A percentile compares a stretch with the other conserved stretches of the same genome.
These are phyloP conservation scores for Orestias chungarensis DNA, from an alignment of 2,797 vertebrate genomes.

Conservation along the genomic window DNA sequence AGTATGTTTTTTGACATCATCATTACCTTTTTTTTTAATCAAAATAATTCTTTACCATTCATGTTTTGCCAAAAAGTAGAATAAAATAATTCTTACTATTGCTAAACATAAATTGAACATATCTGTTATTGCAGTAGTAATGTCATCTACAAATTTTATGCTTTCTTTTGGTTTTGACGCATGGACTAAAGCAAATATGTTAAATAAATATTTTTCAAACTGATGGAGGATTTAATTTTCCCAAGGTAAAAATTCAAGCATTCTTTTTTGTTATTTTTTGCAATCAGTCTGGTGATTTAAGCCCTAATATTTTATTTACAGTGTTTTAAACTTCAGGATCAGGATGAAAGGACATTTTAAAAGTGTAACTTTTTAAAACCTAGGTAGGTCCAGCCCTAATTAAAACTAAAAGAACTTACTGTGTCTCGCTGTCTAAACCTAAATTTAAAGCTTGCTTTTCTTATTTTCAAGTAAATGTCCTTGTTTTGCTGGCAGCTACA, in stretches of 20 bases:
- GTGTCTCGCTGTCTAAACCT: constrained; percentile 3
- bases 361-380: not conserved
- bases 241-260: not conserved
- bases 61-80: not conserved
- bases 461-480: constrained; percentile 14
- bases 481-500: constrained; percentile 26
- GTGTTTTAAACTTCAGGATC: not conserved
- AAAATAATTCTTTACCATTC: not conserved
- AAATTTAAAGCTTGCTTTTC: constrained; percentile 22
- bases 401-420: not conserved
- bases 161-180: not conserved
- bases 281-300: no score
- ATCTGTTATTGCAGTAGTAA: not conserved
- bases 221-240: not conserved
- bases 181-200: not conserved
- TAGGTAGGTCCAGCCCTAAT: not conserved
- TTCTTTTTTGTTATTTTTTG: no score
- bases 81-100: not conserved
- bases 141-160: no score
- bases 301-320: not conserved
- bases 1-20: not conserved
- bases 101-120: not conserved
- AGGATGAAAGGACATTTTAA: not conserved
- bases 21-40: not conserved
- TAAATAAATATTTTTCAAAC: not conserved